Conservation (phyloP, 2,113 vertebrate genomes). For the Nansenia antarctica region DNA sequence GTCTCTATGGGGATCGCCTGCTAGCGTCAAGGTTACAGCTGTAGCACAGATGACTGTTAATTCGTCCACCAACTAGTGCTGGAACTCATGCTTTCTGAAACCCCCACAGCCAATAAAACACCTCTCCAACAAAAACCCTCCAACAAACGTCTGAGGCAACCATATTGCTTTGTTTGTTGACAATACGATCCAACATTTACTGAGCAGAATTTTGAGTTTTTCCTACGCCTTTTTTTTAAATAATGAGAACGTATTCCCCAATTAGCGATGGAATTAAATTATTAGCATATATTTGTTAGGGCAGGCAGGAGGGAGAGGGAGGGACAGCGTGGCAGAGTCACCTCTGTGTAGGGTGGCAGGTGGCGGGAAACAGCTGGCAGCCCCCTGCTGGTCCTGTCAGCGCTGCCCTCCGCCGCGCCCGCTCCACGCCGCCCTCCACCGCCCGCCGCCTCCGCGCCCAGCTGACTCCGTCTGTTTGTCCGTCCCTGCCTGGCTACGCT, state of each 20-base stretch:
- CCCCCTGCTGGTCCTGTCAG: background rate
- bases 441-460: background rate
- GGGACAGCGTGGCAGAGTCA: slow-evolving; percentile 5
- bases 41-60: background rate
- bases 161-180: background rate
- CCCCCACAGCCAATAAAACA: background rate
- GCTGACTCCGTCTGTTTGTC: background rate
- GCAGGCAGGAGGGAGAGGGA: slow-evolving; percentile 19
- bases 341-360: slow-evolving; percentile 52
- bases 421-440: slow-evolving; percentile 33
- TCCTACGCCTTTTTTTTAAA: background rate
- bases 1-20: background rate
- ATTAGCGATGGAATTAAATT: slow-evolving; percentile 44
- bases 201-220: background rate
- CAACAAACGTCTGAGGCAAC: background rate
- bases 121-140: background rate
- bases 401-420: slow-evolving; percentile 20
- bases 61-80: background rate
- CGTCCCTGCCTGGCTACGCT: too few relatives aligned
- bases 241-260: slow-evolving; percentile 1
- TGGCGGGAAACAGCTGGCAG: slow-evolving; percentile 63
- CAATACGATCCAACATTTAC: too few relatives aligned
- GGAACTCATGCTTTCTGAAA: background rate
- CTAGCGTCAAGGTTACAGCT: background rate
- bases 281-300: slow-evolving; percentile 53